These are phyloP conservation scores for Ursus arctos DNA, from an alignment of 2,113 vertebrate species.

Conservation along the genomic window DNA sequence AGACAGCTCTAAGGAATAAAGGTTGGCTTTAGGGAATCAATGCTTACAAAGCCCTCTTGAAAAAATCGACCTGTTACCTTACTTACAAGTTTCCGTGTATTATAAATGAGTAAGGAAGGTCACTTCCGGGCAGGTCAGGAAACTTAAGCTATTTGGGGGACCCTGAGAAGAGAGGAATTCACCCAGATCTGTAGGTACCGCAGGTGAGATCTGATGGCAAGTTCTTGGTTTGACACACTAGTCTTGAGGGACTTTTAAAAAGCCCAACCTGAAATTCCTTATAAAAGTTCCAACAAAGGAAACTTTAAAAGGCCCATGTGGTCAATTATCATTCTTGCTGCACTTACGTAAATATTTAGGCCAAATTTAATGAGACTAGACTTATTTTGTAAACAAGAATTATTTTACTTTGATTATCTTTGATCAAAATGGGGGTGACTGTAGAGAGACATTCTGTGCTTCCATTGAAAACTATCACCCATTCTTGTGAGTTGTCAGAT, in stretches of 20 bases:
- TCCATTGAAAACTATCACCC: not conserved
- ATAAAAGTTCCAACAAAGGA: not conserved
- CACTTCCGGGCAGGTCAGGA: not conserved
- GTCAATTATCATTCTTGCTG: not conserved
- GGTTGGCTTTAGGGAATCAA: not conserved
- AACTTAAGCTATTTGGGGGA: not conserved
- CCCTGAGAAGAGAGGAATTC: not conserved
- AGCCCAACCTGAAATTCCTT: not conserved
- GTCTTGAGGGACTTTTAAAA: not conserved
- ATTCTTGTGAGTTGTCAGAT: not conserved
- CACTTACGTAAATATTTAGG: not conserved
- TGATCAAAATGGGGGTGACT: not conserved
- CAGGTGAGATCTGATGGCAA: not conserved
- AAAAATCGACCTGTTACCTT: not conserved
- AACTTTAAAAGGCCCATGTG: not conserved
- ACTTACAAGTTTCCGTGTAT: not conserved
- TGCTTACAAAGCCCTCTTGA: not conserved
- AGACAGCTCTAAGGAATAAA: not conserved
- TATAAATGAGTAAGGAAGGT: not conserved
- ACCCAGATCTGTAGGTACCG: not conserved
- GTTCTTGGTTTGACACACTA: not conserved
- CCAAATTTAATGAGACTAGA: not conserved
- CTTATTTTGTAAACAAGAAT: not conserved
- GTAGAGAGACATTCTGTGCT: not conserved
- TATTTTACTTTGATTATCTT: constrained; percentile 36